Conservation (phyloP, 2,888 invertebrate genomes). For the Scrobipalpa atriplicella region DNA sequence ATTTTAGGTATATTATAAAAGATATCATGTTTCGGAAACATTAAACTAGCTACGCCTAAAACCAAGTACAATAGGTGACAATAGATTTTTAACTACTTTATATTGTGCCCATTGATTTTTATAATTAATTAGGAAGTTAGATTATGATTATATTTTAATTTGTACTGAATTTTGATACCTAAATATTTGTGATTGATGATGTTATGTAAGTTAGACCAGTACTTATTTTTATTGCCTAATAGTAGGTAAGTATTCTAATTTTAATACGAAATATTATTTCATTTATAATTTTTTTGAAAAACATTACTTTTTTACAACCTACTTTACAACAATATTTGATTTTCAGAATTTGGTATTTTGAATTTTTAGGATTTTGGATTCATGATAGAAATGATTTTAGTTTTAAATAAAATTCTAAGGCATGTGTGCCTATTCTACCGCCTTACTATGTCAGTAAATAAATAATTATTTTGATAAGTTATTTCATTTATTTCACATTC, state of each 20-base stretch:
- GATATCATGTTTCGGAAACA: too few species aligned
- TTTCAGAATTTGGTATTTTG: too few species aligned
- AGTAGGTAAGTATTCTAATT: too few species aligned
- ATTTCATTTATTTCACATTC: neutral
- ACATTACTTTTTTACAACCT: too few species aligned
- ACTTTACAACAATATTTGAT: too few species aligned
- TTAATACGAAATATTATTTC: too few species aligned
- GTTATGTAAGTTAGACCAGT: neutral
- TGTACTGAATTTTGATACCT: slow-evolving; percentile 11
- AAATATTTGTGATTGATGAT: neutral
- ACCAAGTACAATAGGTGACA: neutral
- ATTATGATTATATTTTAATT: neutral
- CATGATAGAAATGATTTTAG: neutral
- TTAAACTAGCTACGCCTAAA: too few species aligned
- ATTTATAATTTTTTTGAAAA: too few species aligned
- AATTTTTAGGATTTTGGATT: neutral
- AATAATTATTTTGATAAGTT: neutral
- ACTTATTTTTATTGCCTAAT: too few species aligned
- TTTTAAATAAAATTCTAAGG: neutral
- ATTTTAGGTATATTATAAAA: too few species aligned
- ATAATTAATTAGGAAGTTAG: neutral
- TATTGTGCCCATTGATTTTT: neutral
- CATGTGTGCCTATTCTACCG: neutral
- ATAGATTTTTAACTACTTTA: neutral
- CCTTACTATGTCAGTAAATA: neutral